Evolutionary conservation across 2,888 invertebrate species (phyloP).

Genomic region (Synergus gifuensis): DNA sequence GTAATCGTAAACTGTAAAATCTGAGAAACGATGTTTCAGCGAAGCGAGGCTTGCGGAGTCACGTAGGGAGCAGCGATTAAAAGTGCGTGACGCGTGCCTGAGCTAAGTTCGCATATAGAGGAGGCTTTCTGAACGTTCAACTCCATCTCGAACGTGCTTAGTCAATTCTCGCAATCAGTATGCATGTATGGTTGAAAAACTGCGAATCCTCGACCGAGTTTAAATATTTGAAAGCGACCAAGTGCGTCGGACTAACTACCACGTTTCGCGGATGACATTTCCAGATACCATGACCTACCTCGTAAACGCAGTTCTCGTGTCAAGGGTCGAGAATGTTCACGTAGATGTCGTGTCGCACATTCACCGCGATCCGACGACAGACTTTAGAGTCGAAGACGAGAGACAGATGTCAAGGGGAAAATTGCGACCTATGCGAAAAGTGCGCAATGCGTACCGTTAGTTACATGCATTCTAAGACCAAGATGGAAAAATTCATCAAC

Average conservation of each 20-base stretch:
- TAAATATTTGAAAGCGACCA: background rate
- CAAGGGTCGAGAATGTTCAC: conserved; percentile 9
- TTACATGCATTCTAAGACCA: background rate
- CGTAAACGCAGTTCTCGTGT: conserved; percentile 1
- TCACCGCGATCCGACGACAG: background rate
- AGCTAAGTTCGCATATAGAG: conserved; percentile 39
- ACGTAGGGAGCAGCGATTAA: conserved; percentile 38
- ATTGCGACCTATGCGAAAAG: background rate
- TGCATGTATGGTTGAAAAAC: background rate
- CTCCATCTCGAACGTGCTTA: conserved; percentile 24
- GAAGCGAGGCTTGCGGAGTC: conserved; percentile 30
- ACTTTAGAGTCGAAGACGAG: background rate
- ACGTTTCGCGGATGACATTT: background rate
- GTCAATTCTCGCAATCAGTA: conserved; percentile 8
- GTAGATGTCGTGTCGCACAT: background rate
- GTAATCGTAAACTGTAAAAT: conserved; percentile 41
- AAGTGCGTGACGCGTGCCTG: conserved; percentile 41
- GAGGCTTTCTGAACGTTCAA: conserved; percentile 36
- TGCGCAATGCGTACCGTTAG: conserved; percentile 4
- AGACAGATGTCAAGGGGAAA: conserved; percentile 1
- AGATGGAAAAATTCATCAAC: background rate
- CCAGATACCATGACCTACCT: conserved; percentile 2
- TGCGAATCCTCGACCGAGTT: background rate
- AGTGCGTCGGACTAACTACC: background rate
- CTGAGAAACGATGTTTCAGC: conserved; percentile 29